Conservation (phyloP, 92 coral and sea anemone species). For the Zoanthus gigantus region DNA sequence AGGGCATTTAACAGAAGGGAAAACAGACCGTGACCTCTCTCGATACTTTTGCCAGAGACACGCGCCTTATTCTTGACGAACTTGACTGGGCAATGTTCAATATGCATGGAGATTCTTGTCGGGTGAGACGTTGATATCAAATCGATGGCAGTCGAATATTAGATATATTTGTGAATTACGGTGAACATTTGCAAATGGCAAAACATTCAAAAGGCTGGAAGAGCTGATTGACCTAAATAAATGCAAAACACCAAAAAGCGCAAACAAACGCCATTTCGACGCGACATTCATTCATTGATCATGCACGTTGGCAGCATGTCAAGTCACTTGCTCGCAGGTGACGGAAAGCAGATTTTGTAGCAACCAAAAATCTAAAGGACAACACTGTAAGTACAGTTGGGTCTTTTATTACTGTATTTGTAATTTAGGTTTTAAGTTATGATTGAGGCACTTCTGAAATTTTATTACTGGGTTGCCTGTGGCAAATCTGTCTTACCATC, state of each 20-base stretch:
- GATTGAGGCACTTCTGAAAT: no score
- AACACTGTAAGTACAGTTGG: neutral
- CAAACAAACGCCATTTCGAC: neutral
- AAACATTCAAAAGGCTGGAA: neutral
- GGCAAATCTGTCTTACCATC: no score
- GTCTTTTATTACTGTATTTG: neutral
- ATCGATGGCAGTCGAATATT: no score
- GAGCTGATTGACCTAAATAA: neutral
- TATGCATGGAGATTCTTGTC: no score
- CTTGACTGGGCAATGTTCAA: no score
- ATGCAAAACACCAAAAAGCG: neutral
- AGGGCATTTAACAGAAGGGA: no score
- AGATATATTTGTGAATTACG: neutral
- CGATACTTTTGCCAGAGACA: no score
- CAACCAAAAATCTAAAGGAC: neutral
- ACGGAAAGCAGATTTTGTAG: neutral
- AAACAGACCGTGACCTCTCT: no score
- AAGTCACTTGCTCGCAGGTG: neutral
- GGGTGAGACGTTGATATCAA: no score
- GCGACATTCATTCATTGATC: neutral
- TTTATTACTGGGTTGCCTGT: no score
- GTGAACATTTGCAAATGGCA: no score
- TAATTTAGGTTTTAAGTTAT: neutral
- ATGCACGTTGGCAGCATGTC: neutral
- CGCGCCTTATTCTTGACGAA: no score